These are phyloP conservation scores for Gobiocypris rarus DNA, from an alignment of 2,113 vertebrate genomes.

Conservation along the genomic window DNA sequence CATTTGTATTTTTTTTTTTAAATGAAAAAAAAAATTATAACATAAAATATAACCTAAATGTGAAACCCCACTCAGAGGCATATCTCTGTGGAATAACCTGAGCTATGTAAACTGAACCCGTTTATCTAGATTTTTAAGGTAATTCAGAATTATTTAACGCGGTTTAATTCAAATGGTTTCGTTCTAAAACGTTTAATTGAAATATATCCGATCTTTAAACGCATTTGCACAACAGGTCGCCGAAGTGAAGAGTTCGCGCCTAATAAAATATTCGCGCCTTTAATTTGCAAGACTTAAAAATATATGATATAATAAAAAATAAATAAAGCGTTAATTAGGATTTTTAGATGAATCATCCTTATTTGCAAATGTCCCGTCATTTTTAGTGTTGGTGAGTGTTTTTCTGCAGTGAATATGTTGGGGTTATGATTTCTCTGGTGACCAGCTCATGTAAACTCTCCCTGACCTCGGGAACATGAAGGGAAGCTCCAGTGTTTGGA, in stretches of 20 bases:
- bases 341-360: not conserved
- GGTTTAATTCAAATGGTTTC: not conserved
- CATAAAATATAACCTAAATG: not conserved
- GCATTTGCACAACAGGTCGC: slow-evolving; percentile 1
- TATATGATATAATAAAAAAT: no score
- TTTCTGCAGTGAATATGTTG: not conserved
- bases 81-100: not conserved
- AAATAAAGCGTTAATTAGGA: not conserved
- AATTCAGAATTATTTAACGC: not conserved
- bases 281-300: not conserved
- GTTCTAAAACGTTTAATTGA: not conserved
- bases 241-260: not conserved
- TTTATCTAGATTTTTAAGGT: no score
- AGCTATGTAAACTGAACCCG: not conserved
- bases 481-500: slow-evolving; percentile 77
- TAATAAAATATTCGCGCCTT: not conserved
- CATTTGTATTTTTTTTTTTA: no score
- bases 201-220: not conserved
- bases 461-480: slow-evolving; percentile 80
- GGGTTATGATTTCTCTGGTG: not conserved
- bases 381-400: not conserved
- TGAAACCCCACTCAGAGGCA: not conserved
- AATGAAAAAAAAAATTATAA: no score
- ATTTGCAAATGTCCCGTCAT: not conserved
- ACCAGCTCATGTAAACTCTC: slow-evolving; percentile 78